Evolutionary conservation across 2,113 vertebrate genomes (phyloP).

Genomic region (Corydoras maculifer): DNA sequence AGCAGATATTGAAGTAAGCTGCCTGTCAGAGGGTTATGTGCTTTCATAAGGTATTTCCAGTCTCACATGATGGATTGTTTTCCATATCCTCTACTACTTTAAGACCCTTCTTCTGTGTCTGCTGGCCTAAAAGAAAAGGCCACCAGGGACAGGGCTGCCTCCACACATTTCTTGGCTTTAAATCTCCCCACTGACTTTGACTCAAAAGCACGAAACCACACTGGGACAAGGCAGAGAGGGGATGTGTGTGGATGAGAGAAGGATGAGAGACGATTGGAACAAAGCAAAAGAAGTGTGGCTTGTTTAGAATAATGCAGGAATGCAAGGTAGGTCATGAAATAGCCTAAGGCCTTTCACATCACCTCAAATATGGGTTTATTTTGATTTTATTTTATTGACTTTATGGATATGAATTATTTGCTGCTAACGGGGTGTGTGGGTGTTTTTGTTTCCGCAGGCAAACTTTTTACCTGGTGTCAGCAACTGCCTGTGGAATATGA

Average conservation of each 20-base stretch:
- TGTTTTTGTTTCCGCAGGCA: slow-evolving; percentile 11
- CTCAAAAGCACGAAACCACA: slow-evolving; percentile 24
- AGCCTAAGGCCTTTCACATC: slow-evolving; percentile 11
- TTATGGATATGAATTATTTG: neutral
- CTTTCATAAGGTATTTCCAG: slow-evolving; percentile 33
- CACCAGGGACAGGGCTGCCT: slow-evolving; percentile 56
- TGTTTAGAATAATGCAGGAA: slow-evolving; percentile 17
- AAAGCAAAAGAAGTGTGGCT: slow-evolving; percentile 12
- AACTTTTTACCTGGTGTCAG: slow-evolving; percentile 17
- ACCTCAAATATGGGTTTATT: slow-evolving; percentile 5
- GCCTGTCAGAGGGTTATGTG: slow-evolving; percentile 46
- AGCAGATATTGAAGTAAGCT: slow-evolving; percentile 40
- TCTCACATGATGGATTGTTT: slow-evolving; percentile 60
- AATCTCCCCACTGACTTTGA: slow-evolving; percentile 59
- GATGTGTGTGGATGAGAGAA: slow-evolving; percentile 16
- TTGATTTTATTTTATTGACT: slow-evolving; percentile 4
- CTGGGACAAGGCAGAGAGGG: slow-evolving; percentile 15
- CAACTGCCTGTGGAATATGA: slow-evolving; percentile 27
- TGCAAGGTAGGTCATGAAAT: slow-evolving; percentile 10
- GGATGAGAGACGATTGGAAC: slow-evolving; percentile 8
- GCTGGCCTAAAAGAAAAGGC: slow-evolving; percentile 51
- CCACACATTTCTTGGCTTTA: slow-evolving; percentile 57
- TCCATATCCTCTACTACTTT: slow-evolving; percentile 52
- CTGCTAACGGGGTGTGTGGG: slow-evolving; percentile 1
- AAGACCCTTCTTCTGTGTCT: slow-evolving; percentile 56